phyloP scores from a whole-genome alignment of 2,113 vertebrate species.

The Natator depressus region DNA sequence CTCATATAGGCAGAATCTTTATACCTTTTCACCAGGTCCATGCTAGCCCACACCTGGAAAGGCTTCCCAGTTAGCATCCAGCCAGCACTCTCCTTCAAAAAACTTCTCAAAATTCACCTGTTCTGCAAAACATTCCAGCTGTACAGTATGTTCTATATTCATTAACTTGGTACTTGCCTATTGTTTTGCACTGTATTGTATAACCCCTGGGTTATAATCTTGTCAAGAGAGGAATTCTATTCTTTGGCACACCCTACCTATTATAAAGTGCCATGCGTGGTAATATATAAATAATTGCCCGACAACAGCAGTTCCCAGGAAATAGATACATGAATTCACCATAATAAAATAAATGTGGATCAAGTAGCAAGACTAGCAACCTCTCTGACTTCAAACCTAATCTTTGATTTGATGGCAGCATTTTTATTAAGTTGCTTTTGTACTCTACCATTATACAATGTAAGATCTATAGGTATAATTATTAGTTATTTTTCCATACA shows the following conservation, averaged over 20 bases:
- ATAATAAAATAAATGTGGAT: constrained; percentile 44
- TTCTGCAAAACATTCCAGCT: neutral
- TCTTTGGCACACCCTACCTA: neutral
- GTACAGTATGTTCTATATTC: neutral
- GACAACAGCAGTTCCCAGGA: constrained; percentile 46
- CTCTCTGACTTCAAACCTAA: constrained; percentile 1
- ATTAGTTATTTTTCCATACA: neutral
- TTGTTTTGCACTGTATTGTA: neutral
- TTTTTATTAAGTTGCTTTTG: constrained; percentile 54
- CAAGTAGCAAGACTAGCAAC: constrained; percentile 31
- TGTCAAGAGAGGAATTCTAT: neutral
- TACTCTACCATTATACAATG: neutral
- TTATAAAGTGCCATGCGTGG: neutral
- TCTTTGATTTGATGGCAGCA: constrained; percentile 28
- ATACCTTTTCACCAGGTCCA: neutral
- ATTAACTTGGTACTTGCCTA: fast-evolving
- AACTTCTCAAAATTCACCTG: neutral
- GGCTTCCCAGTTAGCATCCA: neutral
- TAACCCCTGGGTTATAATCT: fast-evolving
- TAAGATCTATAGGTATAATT: constrained; percentile 22
- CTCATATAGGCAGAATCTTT: constrained; percentile 14
- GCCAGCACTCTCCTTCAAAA: neutral
- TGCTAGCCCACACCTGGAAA: neutral
- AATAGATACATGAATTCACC: constrained; percentile 3
- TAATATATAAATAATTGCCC: neutral